Percentiles rank a stretch among this genome's conserved stretches.
Conservation (phyloP, 2,113 vertebrate genomes). For the Cebidichthys violaceus region DNA sequence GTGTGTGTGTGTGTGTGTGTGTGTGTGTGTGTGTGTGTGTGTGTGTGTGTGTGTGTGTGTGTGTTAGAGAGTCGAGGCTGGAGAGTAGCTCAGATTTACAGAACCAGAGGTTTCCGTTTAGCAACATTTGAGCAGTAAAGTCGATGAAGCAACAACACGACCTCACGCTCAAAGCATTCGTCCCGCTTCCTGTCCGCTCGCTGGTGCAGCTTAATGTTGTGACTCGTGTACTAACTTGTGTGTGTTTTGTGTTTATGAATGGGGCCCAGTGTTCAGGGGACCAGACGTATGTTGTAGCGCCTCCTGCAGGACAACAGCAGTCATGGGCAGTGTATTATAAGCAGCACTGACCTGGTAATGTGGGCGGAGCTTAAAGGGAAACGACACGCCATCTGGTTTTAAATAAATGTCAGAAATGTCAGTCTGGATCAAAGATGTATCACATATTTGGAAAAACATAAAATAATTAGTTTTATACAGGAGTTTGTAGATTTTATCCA, state of each 20-base stretch:
- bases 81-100: no score
- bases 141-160: no score
- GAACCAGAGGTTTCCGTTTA: background rate
- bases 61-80: no score
- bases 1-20: no score
- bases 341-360: background rate
- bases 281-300: constrained; percentile 23
- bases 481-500: no score
- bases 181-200: constrained; percentile 2
- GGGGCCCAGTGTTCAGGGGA: background rate
- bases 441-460: no score
- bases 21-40: no score
- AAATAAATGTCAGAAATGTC: background rate
- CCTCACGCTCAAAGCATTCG: constrained; percentile 25
- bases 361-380: background rate
- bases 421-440: no score
- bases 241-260: background rate
- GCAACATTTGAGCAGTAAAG: constrained; percentile 19
- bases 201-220: background rate
- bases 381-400: background rate
- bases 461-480: no score
- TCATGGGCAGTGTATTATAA: background rate
- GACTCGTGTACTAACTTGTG: background rate
- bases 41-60: no score
- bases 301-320: constrained; percentile 18